Conservation (phyloP, 2,113 vertebrate species). For the Phrynosoma platyrhinos region DNA sequence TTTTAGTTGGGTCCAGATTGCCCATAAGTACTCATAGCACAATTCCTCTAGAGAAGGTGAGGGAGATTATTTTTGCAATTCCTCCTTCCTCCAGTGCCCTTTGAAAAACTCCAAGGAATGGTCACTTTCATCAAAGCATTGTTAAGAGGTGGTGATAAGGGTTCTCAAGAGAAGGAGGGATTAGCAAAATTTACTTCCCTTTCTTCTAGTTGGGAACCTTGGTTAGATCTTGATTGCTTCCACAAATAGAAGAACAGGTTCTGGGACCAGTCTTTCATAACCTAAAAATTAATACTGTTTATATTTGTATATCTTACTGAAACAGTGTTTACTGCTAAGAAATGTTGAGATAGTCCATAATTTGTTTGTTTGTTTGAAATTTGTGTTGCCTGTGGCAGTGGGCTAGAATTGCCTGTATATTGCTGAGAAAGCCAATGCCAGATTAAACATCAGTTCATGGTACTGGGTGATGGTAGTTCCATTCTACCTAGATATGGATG, state of each 20-base stretch:
- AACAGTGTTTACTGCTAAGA: no score
- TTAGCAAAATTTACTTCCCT: not conserved
- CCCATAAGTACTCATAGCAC: not conserved
- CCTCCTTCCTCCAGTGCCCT: not conserved
- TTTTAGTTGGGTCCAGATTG: not conserved
- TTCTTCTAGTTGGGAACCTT: no score
- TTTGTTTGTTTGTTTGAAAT: no score
- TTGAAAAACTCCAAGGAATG: not conserved
- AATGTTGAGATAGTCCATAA: not conserved
- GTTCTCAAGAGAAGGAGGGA: not conserved
- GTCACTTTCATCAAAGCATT: not conserved
- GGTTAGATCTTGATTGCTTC: not conserved
- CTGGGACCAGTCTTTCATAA: not conserved
- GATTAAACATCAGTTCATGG: not conserved
- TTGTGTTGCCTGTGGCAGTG: not conserved
- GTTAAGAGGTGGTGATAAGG: not conserved
- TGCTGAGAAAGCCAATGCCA: not conserved
- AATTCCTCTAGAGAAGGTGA: not conserved
- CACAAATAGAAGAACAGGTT: not conserved
- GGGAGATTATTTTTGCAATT: not conserved
- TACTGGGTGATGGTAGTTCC: not conserved
- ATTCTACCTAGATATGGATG: not conserved
- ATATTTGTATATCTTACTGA: not conserved
- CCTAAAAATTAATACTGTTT: not conserved
- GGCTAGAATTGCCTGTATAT: not conserved